Conservation (phyloP, 37 sponge, comb jelly and placozoan species). For the Cliona cf. orientalis region DNA sequence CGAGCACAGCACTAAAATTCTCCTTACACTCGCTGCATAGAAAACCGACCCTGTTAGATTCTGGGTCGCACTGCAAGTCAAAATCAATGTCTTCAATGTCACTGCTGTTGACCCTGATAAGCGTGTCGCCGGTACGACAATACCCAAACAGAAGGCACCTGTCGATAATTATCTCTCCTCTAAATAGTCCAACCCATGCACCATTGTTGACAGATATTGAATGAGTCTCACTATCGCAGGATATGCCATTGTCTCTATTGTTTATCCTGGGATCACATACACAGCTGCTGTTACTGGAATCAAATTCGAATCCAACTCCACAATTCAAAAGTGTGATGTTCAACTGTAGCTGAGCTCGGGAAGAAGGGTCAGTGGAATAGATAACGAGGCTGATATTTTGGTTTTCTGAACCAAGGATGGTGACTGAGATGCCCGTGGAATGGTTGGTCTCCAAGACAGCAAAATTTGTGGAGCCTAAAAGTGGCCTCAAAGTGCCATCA, state of each 20-base stretch:
- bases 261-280: background rate
- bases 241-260: background rate
- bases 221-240: constrained; percentile 3
- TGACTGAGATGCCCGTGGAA: background rate
- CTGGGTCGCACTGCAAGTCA: constrained; percentile 25
- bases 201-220: background rate
- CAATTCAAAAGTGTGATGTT: background rate
- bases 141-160: background rate
- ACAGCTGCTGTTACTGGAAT: background rate
- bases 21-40: constrained; percentile 23
- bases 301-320: constrained; percentile 31
- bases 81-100: background rate
- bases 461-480: background rate
- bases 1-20: constrained; percentile 14
- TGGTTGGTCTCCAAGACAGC: constrained; percentile 1
- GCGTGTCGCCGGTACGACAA: background rate
- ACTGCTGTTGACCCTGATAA: background rate
- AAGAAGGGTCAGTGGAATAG: background rate
- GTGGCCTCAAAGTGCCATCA: background rate
- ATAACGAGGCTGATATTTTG: background rate
- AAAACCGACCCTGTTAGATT: constrained; percentile 13
- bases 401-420: constrained; percentile 8
- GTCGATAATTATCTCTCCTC: background rate
- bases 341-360: background rate
- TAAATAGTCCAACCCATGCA: constrained; percentile 30